Evolutionary conservation across 2,888 invertebrate species (phyloP), one percentile per base, ranked within the genome.

Genomic region (Aleiodes alternator): DNA sequence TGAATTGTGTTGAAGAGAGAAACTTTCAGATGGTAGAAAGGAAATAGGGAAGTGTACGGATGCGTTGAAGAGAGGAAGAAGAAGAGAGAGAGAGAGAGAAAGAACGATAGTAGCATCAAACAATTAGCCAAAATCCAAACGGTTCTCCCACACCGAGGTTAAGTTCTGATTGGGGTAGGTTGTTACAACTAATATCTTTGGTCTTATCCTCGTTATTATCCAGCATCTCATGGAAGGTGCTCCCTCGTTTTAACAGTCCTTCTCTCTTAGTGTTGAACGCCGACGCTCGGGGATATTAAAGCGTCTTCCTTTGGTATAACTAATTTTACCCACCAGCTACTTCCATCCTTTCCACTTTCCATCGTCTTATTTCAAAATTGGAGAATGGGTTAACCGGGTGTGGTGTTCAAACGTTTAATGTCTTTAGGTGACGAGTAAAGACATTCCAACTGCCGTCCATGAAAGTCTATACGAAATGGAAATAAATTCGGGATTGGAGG

Each of bases 181-280:
- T 82, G 83, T 84, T 81, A 84, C 83, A 85, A 87, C 86, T 87
- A 88, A 87, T 88, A 87, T 86, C 87, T 84, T 87, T 82, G 85
- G 84, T 87, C 87, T 88, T 85, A 86, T 87, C 87, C 86, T 87
- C 85, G 86, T 87, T 86, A 87, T 87, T 85, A 85, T 84, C 81
- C 80, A 77, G 72, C 70, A 66, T 71, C 72, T 68, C 53, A 59
- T 66, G 43, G 43, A 51, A 73, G 68, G 73, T 29, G 23, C 64
- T 14, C 59, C 81, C 80, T 79, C 84, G 83, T 84, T 78, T 83
- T 76, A 78, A 73, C 78, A 82, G 80, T 77, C 75, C 77, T 78
- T 80, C 78, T 61, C 64, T 64, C 64, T 64, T 64, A 43, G 34
- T 14, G 61, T 14, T 23, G 14, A 61, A 61, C 61, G 48, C 64